These are phyloP conservation scores for Eublepharis macularius DNA, from an alignment of 2,113 vertebrate genomes.

Conservation along the genomic window DNA sequence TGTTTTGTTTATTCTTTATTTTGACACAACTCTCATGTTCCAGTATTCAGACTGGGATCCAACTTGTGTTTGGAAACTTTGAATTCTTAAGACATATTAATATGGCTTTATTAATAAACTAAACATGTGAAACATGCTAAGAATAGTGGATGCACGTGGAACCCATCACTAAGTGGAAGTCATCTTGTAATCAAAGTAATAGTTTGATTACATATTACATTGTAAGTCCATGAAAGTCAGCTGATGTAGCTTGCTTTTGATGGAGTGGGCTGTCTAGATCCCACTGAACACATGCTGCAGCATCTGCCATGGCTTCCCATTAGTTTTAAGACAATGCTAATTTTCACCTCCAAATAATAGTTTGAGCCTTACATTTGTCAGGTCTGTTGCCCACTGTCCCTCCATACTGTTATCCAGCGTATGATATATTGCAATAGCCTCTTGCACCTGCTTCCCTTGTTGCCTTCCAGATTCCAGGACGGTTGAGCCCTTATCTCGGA, in stretches of 20 bases:
- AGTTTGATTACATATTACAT: neutral
- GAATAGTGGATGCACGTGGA: neutral
- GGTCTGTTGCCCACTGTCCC: too few relatives aligned
- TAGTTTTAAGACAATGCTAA: neutral
- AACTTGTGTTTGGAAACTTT: neutral
- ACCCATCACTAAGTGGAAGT: neutral
- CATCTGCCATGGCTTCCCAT: neutral
- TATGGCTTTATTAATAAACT: neutral
- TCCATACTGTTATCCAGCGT: too few relatives aligned
- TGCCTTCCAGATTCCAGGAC: too few relatives aligned
- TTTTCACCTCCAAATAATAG: neutral
- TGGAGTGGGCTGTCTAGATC: neutral
- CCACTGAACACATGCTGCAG: neutral
- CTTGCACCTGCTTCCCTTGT: too few relatives aligned
- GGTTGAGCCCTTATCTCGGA: too few relatives aligned
- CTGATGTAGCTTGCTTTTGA: neutral
- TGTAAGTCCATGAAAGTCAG: neutral
- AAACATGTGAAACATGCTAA: neutral
- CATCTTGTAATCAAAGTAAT: neutral
- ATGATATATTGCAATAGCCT: too few relatives aligned
- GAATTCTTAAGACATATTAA: neutral
- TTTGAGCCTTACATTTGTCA: too few relatives aligned
- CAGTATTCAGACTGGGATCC: neutral
- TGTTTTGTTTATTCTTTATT: too few relatives aligned
- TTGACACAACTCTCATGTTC: neutral